Evolutionary conservation across 2,888 invertebrate species (phyloP).

Genomic region (Ormia ochracea): DNA sequence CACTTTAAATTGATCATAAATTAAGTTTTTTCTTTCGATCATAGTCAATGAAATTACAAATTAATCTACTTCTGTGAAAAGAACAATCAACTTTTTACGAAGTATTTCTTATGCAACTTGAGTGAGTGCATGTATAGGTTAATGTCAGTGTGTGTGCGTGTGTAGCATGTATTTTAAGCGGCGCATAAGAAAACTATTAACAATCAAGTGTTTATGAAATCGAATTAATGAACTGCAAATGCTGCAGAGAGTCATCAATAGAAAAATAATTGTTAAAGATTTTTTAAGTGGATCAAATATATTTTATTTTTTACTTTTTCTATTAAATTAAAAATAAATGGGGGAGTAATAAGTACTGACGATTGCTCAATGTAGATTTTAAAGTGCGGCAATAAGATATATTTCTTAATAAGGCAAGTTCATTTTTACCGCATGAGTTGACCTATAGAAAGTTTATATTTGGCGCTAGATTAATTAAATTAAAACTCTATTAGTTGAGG

Average conservation of each 20-base stretch:
- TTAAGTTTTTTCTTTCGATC: slow-evolving; percentile 24
- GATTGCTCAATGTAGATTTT: too few species aligned
- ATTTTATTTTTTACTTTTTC: background rate
- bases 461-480: too few species aligned
- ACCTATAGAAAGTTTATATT: too few species aligned
- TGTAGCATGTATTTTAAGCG: background rate
- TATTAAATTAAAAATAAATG: background rate
- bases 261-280: slow-evolving; percentile 23
- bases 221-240: slow-evolving; percentile 43
- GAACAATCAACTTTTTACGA: slow-evolving; percentile 20
- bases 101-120: too few species aligned
- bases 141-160: background rate
- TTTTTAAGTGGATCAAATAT: slow-evolving; percentile 16
- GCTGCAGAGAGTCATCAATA: slow-evolving; percentile 23
- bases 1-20: slow-evolving; percentile 28
- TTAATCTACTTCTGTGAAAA: slow-evolving; percentile 18
- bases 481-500: too few species aligned
- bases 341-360: background rate
- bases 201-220: slow-evolving; percentile 42
- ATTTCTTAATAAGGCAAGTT: background rate
- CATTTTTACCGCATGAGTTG: too few species aligned
- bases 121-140: too few species aligned
- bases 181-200: slow-evolving; percentile 37
- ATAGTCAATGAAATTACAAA: slow-evolving; percentile 33
- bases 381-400: background rate